A percentile compares a stretch with the other conserved stretches of the same genome.
Evolutionary conservation across 2,113 vertebrate genomes (phyloP).

Genomic region (Scomber colias): DNA sequence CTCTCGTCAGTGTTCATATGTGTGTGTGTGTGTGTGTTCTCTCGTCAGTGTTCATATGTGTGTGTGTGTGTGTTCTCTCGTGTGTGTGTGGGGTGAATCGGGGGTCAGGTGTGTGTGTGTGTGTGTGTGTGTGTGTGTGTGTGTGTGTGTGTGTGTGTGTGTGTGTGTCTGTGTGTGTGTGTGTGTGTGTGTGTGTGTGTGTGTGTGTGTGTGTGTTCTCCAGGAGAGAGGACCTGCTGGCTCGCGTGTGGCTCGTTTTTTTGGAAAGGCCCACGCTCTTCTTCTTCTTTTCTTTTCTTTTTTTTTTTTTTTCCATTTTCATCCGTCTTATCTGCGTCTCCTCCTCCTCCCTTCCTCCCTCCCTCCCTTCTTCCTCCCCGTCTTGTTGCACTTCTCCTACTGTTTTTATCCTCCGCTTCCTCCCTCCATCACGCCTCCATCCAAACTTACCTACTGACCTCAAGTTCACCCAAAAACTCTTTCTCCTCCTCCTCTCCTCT

Average conservation of each 20-base stretch:
- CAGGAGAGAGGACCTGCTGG: constrained; percentile 55
- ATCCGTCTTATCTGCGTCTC: constrained; percentile 48
- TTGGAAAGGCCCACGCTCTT: constrained; percentile 22
- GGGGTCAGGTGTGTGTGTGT: constrained; percentile 62
- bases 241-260: constrained; percentile 58
- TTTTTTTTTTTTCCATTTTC: constrained; percentile 48
- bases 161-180: constrained; percentile 25
- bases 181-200: constrained; percentile 16
- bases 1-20: too few species aligned
- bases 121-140: constrained; percentile 50
- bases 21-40: too few species aligned
- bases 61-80: constrained; percentile 2
- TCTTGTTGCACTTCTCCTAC: constrained; percentile 50
- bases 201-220: constrained; percentile 29
- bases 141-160: constrained; percentile 47
- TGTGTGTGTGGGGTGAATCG: constrained; percentile 57
- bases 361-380: constrained; percentile 13
- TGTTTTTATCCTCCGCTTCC: constrained; percentile 40
- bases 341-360: not conserved
- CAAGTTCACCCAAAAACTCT: constrained; percentile 55
- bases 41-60: too few species aligned
- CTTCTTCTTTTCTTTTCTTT: not conserved
- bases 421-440: not conserved
- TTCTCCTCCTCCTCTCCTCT: not conserved
- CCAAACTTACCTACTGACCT: constrained; percentile 63